Base-by-base conservation (phyloP, 2,113 vertebrate species). In the Dipodomys merriami region DNA sequence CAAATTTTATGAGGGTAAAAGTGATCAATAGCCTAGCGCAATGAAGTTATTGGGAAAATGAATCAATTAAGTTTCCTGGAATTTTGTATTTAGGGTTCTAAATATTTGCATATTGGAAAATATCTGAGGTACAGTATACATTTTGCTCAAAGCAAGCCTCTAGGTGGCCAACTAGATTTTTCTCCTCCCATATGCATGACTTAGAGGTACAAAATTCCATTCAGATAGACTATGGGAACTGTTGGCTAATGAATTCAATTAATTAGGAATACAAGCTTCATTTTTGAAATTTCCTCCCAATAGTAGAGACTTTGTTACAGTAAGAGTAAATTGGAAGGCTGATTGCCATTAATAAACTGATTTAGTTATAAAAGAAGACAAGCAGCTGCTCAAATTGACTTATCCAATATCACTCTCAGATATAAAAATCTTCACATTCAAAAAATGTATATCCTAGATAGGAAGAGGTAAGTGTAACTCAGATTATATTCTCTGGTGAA, bases 61-160 rank as follows among this genome's bases (percentile, higher is more conserved):
- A 46, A 22, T 73, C 68, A 78, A 25, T 68, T 65, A 46, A 77
- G 30, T 9, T 69, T 65, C 44, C 2, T 78, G n/a, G 30, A 92
- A 53, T 86, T 92, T 77, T 64, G 4, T 29, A 79, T 62, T 87
- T 89, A 86, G 39, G 25, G 73, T 90, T 93, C 35, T 68, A 88
- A 84, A 81, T 84, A 88, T 69, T 44, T 62, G 35, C 3, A 46
- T 71, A 88, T 35, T 87, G 7, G 6, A 68, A 77, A 77, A 80
- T 78, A 81, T 1, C 64, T 62, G 12, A 81, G 11, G 2, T 81
- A 53, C 49, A 53, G 11, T 13, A 4, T 57, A 9, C 33, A 69
- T 30, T 30, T n/a, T 95, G 67, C 9, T 72, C 25, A 76, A 73
- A 80, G n/a, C 7, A 88, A 68, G 13, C n/a, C 73, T 35, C 46